Base-by-base conservation (phyloP, 2,113 vertebrate species). In the Gavialis gangeticus region DNA sequence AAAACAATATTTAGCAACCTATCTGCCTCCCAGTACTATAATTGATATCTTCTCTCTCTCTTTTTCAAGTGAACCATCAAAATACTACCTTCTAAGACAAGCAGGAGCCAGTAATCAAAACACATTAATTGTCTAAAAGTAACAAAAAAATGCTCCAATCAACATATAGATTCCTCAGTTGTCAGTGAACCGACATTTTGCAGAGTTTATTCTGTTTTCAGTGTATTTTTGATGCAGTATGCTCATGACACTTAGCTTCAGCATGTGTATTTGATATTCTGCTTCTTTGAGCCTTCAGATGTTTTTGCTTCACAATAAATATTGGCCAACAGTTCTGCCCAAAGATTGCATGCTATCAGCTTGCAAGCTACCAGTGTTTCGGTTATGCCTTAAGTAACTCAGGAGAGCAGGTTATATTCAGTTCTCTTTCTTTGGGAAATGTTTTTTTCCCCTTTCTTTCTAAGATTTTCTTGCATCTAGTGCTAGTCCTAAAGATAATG, bases 291-390 rank as follows among this genome's bases (percentile, higher is more conserved):
- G 22, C 24, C 79, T 28, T 27, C 37, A 69, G 58, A 14, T 30
- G n/a, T 54, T 80, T 75, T 62, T 3, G 60, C 60, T 82, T 76
- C 63, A 60, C 2, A 0, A 75, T 79, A n/a, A 60, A 30, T 85
- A 0, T 5, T 91, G 87, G 69, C 57, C 83, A 34, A 94, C 91
- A 86, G 56, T 64, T 88, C 77, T 83, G 91, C 81, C 60, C 14
- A 79, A 92, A 93, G 75, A 12, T 92, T 97, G 89, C 85, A 85
- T 89, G 79, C 56, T 88, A 91, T 81, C 85, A 84, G 93, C 96
- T 95, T 97, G 80, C 92, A 96, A 94, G 94, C 77, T 95, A 96
- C 94, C 93, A 82, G 58, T 77, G 89, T 87, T 91, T 54, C 75
- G 89, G 46, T 89, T 93, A 14, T 63, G 85, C 85, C 91, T 92